A percentile compares a stretch with the other conserved stretches of the same genome.
These are phyloP conservation scores for Oscheius onirici DNA, from an alignment of 2,888 invertebrate genomes.

Conservation along the genomic window DNA sequence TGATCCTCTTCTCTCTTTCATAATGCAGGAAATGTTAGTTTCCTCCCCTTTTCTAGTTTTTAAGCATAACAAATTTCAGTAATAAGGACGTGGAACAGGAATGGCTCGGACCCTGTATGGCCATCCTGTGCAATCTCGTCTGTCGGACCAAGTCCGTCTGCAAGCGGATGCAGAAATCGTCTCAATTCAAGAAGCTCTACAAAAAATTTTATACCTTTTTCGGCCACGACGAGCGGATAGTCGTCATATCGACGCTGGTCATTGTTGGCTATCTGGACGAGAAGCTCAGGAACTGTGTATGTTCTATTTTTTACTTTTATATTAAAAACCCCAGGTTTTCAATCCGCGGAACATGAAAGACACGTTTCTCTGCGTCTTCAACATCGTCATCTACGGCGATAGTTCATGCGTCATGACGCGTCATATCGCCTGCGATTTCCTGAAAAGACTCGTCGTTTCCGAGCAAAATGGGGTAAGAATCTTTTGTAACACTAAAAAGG, in stretches of 20 bases:
- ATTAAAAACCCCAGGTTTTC: constrained; percentile 54
- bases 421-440: constrained; percentile 73
- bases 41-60: not conserved
- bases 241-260: constrained; percentile 65
- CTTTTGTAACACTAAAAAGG: not conserved
- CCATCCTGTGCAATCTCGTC: constrained; percentile 67
- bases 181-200: constrained; percentile 54
- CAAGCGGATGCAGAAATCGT: constrained; percentile 56
- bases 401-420: constrained; percentile 71
- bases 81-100: constrained; percentile 53
- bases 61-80: constrained; percentile 22
- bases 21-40: constrained; percentile 61
- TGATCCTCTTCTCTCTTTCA: constrained; percentile 56
- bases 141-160: constrained; percentile 60
- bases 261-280: constrained; percentile 65
- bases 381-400: constrained; percentile 71
- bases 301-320: constrained; percentile 12
- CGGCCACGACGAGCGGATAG: constrained; percentile 56
- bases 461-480: constrained; percentile 42
- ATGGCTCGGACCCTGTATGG: constrained; percentile 66
- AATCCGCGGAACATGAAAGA: constrained; percentile 71
- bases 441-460: constrained; percentile 71
- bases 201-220: constrained; percentile 57
- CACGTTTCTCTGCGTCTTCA: constrained; percentile 73
- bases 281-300: constrained; percentile 59